Conservation (phyloP, 2,797 vertebrate species). For the Erethizon dorsatum region DNA sequence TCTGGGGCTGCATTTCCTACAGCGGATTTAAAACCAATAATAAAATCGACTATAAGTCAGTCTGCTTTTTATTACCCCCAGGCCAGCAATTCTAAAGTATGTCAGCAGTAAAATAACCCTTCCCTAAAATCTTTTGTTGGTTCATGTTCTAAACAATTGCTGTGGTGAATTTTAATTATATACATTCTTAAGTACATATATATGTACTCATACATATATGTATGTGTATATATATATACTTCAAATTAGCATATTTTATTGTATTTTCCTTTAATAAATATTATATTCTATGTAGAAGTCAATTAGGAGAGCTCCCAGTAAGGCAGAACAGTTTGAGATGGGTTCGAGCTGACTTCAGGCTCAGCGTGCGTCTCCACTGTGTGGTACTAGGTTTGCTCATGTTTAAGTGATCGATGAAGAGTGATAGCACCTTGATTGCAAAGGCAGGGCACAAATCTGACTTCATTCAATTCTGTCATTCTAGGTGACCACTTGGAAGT, state of each 20-base stretch:
- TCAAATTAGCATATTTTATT: constrained; percentile 69
- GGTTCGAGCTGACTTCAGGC: not conserved
- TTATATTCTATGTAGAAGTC: constrained; percentile 21
- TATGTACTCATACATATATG: no score
- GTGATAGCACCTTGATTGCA: not conserved
- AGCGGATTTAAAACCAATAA: constrained; percentile 79
- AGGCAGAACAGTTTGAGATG: not conserved
- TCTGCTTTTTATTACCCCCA: constrained; percentile 76
- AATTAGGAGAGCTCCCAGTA: constrained; percentile 33
- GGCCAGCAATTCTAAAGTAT: constrained; percentile 71
- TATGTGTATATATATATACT: not conserved
- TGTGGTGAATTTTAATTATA: constrained; percentile 68
- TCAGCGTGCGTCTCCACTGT: not conserved
- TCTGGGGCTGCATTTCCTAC: not conserved
- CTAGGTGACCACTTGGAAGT: not conserved
- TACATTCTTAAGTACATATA: not conserved
- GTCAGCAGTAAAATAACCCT: constrained; percentile 75
- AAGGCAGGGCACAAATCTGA: not conserved
- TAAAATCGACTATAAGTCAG: constrained; percentile 76
- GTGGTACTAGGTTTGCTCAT: not conserved
- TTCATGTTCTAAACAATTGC: constrained; percentile 57
- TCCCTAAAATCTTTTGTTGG: constrained; percentile 65
- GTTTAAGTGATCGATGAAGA: not conserved
- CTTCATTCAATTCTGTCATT: constrained; percentile 4
- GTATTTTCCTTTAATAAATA: constrained; percentile 63